Evolutionary conservation across 2,797 vertebrate species (phyloP).

Genomic region (Anolis apletophallus): DNA sequence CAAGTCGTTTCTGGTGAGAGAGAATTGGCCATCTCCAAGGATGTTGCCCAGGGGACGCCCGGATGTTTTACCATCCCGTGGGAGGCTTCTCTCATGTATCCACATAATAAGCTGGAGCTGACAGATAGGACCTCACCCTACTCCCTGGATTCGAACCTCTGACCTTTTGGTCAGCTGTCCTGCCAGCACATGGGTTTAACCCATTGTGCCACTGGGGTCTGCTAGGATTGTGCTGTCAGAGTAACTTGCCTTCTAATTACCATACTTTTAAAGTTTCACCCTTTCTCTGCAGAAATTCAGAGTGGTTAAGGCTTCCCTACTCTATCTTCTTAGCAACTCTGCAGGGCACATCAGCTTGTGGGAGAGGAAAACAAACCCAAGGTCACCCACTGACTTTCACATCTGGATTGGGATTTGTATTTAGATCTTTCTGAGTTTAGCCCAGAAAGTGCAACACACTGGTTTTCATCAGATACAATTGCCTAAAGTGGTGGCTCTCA

Average conservation of each 20-base stretch:
- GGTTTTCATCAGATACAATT: not conserved
- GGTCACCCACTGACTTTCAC: not conserved
- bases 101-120: too few relatives aligned
- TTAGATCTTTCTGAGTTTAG: not conserved
- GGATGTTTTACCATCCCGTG: too few relatives aligned
- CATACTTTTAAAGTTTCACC: not conserved
- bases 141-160: too few relatives aligned
- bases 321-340: not conserved
- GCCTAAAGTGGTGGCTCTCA: too few relatives aligned
- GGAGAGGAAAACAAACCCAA: not conserved
- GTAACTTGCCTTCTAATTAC: not conserved
- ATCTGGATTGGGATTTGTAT: not conserved
- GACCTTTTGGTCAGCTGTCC: too few relatives aligned
- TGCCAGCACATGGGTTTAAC: too few relatives aligned
- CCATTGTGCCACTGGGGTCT: too few relatives aligned
- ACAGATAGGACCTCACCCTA: too few relatives aligned
- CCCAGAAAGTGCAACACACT: not conserved
- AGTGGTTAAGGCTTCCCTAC: not conserved
- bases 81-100: too few relatives aligned
- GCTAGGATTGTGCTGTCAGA: not conserved
- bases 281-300: not conserved
- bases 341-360: not conserved
- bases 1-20: too few relatives aligned
- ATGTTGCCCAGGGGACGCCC: too few relatives aligned
- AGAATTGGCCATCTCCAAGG: too few relatives aligned